Evolutionary conservation across 2,888 invertebrate species (phyloP).

Genomic region (Sesia bembeciformis): DNA sequence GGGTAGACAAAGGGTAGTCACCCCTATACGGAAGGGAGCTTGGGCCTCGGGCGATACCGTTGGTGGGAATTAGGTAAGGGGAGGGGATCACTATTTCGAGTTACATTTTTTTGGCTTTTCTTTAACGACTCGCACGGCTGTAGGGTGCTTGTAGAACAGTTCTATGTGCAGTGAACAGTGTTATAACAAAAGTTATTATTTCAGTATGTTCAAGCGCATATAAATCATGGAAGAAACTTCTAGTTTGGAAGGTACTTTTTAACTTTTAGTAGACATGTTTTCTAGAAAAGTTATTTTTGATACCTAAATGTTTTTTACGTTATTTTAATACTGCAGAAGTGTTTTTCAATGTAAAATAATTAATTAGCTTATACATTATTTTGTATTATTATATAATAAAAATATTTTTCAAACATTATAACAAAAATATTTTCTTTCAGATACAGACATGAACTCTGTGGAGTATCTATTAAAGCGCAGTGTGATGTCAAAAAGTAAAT

Average conservation of each 20-base stretch:
- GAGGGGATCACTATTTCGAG: conserved; percentile 21
- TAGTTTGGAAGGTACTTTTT: background rate
- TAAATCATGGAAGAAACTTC: background rate
- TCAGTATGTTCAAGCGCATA: background rate
- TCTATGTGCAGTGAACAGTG: background rate
- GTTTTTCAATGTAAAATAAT: background rate
- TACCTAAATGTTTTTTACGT: background rate
- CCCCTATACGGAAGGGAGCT: conserved; percentile 65
- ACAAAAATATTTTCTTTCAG: conserved; percentile 11
- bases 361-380: background rate
- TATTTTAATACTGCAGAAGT: background rate
- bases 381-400: background rate
- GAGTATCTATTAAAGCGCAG: conserved; percentile 39
- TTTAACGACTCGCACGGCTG: background rate
- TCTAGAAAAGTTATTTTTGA: background rate
- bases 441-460: conserved; percentile 17
- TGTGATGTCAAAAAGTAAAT: conserved; percentile 79
- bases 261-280: background rate
- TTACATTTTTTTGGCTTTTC: conserved; percentile 32
- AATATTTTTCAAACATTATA: too few species aligned
- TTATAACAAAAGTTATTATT: background rate
- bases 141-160: background rate
- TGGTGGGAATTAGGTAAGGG: conserved; percentile 43
- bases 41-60: conserved; percentile 56
- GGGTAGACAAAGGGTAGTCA: conserved; percentile 70